A percentile compares a stretch with the other conserved stretches of the same genome.
These are phyloP conservation scores for Pelodytes ibericus DNA, from an alignment of 2,797 vertebrate species.

Conservation along the genomic window DNA sequence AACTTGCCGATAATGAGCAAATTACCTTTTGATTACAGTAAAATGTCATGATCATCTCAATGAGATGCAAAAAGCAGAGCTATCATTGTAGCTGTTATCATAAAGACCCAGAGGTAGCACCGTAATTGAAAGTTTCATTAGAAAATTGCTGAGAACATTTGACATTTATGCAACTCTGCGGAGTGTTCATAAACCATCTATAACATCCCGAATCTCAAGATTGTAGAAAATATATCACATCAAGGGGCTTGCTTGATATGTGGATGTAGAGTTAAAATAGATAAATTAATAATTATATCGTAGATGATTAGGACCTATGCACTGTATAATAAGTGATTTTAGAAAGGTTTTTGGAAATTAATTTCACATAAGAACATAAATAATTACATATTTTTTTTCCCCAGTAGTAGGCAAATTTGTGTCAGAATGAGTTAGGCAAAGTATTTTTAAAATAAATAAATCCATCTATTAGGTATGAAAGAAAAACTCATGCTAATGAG, in stretches of 20 bases:
- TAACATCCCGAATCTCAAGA: not conserved
- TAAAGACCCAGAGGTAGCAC: conserved; percentile 13
- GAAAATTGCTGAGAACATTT: conserved; percentile 31
- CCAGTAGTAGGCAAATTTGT: not conserved
- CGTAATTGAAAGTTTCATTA: conserved; percentile 32
- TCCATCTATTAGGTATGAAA: not conserved
- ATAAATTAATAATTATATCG: not conserved
- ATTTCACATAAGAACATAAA: not conserved
- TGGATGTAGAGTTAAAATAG: not conserved
- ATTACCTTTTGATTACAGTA: conserved; percentile 42
- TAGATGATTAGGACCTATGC: not conserved
- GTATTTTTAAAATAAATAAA: too few species aligned
- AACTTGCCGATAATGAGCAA: conserved; percentile 43
- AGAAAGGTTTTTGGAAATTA: not conserved
- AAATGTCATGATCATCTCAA: conserved; percentile 48
- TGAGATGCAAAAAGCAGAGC: conserved; percentile 51
- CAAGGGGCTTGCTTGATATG: not conserved
- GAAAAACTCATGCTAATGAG: not conserved
- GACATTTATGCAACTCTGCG: conserved; percentile 23
- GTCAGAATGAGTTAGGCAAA: not conserved
- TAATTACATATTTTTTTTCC: not conserved
- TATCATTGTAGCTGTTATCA: conserved; percentile 37
- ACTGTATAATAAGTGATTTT: not conserved
- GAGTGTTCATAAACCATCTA: conserved; percentile 8
- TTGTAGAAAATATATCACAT: not conserved